Evolutionary conservation across 2,888 invertebrate genomes (phyloP).

Genomic region (Magallana nippona): DNA sequence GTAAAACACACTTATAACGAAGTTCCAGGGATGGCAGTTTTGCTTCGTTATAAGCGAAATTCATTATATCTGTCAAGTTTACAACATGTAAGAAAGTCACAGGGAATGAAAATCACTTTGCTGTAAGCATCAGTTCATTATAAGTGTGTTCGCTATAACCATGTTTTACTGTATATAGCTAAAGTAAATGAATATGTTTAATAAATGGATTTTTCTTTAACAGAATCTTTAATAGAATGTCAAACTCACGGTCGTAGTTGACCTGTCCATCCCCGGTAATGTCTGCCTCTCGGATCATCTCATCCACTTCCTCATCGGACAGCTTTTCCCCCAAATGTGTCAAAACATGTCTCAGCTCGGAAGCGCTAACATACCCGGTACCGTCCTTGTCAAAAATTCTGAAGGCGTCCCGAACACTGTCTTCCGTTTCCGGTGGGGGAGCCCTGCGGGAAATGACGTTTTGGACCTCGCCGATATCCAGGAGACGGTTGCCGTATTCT

Average conservation of each 20-base stretch:
- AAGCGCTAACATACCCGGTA: conserved; percentile 51
- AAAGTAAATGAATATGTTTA: too few species aligned
- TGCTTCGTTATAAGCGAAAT: too few species aligned
- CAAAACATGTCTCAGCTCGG: conserved; percentile 53
- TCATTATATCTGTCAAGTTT: too few species aligned
- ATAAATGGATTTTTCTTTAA: too few species aligned
- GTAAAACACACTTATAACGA: too few species aligned
- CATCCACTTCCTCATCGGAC: conserved; percentile 52
- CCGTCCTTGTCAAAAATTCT: conserved; percentile 55
- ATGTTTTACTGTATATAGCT: too few species aligned
- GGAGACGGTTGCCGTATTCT: conserved; percentile 45
- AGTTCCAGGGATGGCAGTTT: too few species aligned
- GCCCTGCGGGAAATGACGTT: conserved; percentile 41
- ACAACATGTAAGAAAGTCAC: too few species aligned
- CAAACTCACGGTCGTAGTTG: conserved; percentile 50
- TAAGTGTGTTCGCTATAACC: too few species aligned
- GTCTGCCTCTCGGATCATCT: conserved; percentile 53
- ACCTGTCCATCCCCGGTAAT: conserved; percentile 53
- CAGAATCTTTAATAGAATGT: background rate
- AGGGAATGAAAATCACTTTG: too few species aligned
- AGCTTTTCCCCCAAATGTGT: conserved; percentile 51
- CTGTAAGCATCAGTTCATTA: too few species aligned
- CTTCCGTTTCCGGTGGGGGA: conserved; percentile 49
- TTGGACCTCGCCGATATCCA: conserved; percentile 42
- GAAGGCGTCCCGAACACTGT: conserved; percentile 50